Evolutionary conservation across 2,888 invertebrate genomes (phyloP), one percentile per base, ranked within the genome.

Genomic region (Acanthosepion esculentum): DNA sequence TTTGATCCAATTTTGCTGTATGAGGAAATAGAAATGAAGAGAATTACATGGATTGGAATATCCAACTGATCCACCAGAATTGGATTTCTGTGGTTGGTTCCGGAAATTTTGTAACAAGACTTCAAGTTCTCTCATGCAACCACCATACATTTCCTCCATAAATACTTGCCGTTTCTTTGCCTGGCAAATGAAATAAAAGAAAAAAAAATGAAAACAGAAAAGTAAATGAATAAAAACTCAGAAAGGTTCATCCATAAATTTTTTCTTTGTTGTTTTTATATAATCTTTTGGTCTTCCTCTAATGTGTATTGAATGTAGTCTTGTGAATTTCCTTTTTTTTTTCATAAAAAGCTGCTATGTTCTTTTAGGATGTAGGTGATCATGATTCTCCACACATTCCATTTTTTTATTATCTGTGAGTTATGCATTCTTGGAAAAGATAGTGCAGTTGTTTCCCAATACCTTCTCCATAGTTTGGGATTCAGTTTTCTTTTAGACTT

Each of bases 91-190:
- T 78, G 78, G 78, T 78, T 96, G 95, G 8, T 96, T 95, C 50
- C 95, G 95, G 95, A 96, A 97, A 94, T 96, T 97, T 64, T 96
- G 95, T 33, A 96, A 94, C 48, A 97, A 95, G 26, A 97, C 95
- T 92, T 97, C 97, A 48, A 97, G 94, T 94, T 97, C 97, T 94
- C 96, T 96, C 96, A 97, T 97, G 94, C 96, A 96, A 26, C 97
- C 97, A 48, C 96, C 96, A 95, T 97, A 97, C 10, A 97, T 97
- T 95, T 97, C 97, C 95, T 97, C 97, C 95, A 97, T 95, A 94
- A 96, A 96, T n/a, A 96, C 96, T 95, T 97, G 97, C 12, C 97
- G 95, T 95, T 97, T 97, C 95, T 96, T 97, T 23, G 97, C 97
- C 97, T 97, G 95, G 4, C n/a, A 78, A 4, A 78, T 4, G 7